phyloP scores from a whole-genome alignment of 2,888 invertebrate species.

The Hypena proboscidalis region DNA sequence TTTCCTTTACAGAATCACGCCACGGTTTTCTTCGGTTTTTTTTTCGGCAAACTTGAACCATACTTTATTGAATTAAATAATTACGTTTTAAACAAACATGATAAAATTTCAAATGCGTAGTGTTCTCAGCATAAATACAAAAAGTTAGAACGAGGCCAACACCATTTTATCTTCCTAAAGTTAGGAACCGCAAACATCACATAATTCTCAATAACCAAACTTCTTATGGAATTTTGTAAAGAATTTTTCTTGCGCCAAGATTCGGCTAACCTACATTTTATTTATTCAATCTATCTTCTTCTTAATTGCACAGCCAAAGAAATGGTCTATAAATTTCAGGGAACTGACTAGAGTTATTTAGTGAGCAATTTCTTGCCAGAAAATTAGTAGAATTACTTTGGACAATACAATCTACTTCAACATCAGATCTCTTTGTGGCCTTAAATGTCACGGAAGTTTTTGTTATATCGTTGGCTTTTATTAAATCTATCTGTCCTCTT shows the following conservation, averaged over 20 bases:
- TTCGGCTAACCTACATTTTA: slow-evolving; percentile 37
- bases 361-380: slow-evolving; percentile 48
- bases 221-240: slow-evolving; percentile 4
- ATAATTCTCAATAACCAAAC: too few species aligned
- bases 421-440: slow-evolving; percentile 39
- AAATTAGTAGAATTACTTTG: slow-evolving; percentile 40
- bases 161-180: too few species aligned
- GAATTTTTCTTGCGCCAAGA: slow-evolving; percentile 15
- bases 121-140: too few species aligned
- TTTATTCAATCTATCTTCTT: slow-evolving; percentile 42
- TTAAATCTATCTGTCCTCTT: slow-evolving; percentile 12
- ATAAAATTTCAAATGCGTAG: too few species aligned
- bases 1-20: too few species aligned
- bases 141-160: too few species aligned
- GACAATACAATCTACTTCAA: slow-evolving; percentile 44
- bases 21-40: too few species aligned
- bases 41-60: too few species aligned
- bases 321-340: slow-evolving; percentile 48
- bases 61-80: too few species aligned
- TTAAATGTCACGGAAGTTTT: slow-evolving; percentile 28
- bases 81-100: too few species aligned
- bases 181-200: too few species aligned
- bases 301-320: slow-evolving; percentile 47
- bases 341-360: slow-evolving; percentile 50
- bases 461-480: slow-evolving; percentile 16